A percentile compares a stretch with the other conserved stretches of the same genome.
Conservation (phyloP, 2,797 vertebrate genomes). For the Acipenser ruthenus region DNA sequence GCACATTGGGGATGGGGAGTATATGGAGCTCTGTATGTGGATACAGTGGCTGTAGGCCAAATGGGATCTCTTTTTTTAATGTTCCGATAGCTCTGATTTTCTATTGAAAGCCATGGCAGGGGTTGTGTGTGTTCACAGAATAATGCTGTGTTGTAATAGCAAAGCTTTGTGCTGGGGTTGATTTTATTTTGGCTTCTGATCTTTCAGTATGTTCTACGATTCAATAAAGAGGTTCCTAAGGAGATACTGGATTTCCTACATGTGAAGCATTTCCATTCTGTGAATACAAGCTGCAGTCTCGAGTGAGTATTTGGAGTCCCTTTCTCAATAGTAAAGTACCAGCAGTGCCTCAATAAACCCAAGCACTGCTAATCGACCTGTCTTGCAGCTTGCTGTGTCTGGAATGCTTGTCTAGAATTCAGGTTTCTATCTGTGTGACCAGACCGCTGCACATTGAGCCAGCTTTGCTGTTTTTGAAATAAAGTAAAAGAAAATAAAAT, state of each 20-base stretch:
- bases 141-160: too few relatives aligned
- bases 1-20: too few relatives aligned
- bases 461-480: not conserved
- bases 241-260: constrained; percentile 65
- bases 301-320: constrained; percentile 46
- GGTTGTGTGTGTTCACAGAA: too few relatives aligned
- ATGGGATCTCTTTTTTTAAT: too few relatives aligned
- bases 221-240: constrained; percentile 59
- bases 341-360: not conserved
- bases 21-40: too few relatives aligned
- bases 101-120: too few relatives aligned
- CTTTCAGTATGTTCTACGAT: constrained; percentile 51
- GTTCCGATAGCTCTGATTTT: too few relatives aligned
- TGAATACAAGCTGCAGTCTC: constrained; percentile 49
- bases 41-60: too few relatives aligned
- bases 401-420: not conserved
- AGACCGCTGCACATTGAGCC: not conserved
- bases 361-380: not conserved
- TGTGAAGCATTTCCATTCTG: constrained; percentile 60
- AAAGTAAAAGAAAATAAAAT: not conserved
- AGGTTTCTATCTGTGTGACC: not conserved
- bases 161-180: too few relatives aligned
- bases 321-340: not conserved
- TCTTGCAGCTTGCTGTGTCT: not conserved
- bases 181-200: not conserved